phyloP scores from a whole-genome alignment of 2,888 invertebrate species.

The Tipula helvola region DNA sequence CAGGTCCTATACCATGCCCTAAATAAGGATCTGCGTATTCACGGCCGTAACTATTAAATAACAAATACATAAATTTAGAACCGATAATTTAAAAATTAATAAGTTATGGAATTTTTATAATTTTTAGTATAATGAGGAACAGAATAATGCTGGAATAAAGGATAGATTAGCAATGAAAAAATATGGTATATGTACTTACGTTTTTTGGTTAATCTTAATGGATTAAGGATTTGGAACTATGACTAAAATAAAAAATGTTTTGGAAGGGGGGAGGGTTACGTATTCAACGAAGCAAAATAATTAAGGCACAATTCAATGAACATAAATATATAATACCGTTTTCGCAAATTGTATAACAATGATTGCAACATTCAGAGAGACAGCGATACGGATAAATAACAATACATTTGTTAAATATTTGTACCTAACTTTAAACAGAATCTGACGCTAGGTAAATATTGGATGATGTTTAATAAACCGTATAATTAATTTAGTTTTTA shows the following conservation, averaged over 20 bases:
- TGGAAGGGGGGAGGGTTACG: background rate
- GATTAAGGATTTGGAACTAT: background rate
- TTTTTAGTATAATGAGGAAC: background rate
- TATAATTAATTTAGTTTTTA: too few relatives aligned
- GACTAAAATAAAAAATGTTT: background rate
- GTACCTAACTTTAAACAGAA: too few relatives aligned
- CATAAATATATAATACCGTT: too few relatives aligned
- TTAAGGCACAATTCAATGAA: too few relatives aligned
- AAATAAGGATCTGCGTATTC: slow-evolving; percentile 90
- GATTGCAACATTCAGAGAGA: too few relatives aligned
- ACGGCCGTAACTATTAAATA: slow-evolving; percentile 58
- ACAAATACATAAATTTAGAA: background rate
- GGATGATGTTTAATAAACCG: too few relatives aligned
- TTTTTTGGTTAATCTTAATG: background rate
- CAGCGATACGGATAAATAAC: too few relatives aligned
- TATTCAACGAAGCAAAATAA: too few relatives aligned
- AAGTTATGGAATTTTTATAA: background rate
- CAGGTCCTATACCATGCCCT: slow-evolving; percentile 91
- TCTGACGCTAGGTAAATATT: too few relatives aligned
- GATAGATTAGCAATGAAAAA: background rate
- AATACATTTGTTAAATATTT: too few relatives aligned
- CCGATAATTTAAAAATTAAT: background rate
- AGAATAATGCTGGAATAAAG: slow-evolving; percentile 13
- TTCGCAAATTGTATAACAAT: too few relatives aligned
- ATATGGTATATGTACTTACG: background rate